A percentile compares a stretch with the other conserved stretches of the same genome.
phyloP scores from a whole-genome alignment of 92 coral and sea anemone genomes.

The Zoanthus sansibaricus region DNA sequence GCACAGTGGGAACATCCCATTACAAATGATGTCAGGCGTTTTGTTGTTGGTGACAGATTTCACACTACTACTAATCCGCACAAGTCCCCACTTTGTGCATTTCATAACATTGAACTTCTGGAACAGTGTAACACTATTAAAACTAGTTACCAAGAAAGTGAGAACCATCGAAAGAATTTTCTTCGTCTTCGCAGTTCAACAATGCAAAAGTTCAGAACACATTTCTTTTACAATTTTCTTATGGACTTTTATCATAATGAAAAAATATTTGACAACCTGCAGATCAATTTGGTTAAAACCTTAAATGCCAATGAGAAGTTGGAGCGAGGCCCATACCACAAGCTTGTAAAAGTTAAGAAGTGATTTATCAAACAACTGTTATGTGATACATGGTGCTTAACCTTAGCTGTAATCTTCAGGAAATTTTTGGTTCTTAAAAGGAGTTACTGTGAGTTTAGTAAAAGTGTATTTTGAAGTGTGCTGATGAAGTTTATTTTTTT shows the following conservation, averaged over 20 bases:
- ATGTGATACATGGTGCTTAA: too few species aligned
- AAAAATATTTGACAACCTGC: neutral
- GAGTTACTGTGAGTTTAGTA: too few species aligned
- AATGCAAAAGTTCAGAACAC: conserved; percentile 49
- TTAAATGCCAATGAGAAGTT: too few species aligned
- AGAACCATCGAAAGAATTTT: conserved; percentile 38
- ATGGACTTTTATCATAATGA: conserved; percentile 61
- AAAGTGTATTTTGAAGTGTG: too few species aligned
- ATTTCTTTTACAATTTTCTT: conserved; percentile 33
- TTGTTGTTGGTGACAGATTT: conserved; percentile 52
- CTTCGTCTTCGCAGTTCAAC: conserved; percentile 42
- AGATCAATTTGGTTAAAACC: too few species aligned
- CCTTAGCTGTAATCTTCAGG: too few species aligned
- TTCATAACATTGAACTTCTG: conserved; percentile 48
- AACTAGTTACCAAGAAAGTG: conserved; percentile 49
- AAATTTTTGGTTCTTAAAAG: too few species aligned
- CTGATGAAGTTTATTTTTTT: too few species aligned
- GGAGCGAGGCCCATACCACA: too few species aligned
- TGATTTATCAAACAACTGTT: too few species aligned
- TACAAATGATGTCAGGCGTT: neutral
- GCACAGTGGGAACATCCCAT: neutral
- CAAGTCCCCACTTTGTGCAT: conserved; percentile 51
- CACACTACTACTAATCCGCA: conserved; percentile 43
- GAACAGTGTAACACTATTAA: conserved; percentile 34
- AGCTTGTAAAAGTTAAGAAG: too few species aligned